phyloP scores from a whole-genome alignment of 2,888 invertebrate species.

The Amphiduros pacificus region DNA sequence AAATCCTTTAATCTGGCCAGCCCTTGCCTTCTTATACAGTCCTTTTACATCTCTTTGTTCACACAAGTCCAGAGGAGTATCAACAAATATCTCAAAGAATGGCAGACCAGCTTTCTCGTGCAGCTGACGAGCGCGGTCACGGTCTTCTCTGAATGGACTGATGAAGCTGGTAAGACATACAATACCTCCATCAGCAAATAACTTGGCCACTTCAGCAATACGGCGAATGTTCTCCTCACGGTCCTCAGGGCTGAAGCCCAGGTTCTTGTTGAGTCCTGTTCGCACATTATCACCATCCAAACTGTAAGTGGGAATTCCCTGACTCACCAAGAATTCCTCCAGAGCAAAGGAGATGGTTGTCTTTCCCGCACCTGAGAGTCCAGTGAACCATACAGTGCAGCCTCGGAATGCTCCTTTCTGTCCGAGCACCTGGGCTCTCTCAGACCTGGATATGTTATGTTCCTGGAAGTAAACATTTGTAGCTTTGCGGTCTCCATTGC shows the following conservation, averaged over 20 bases:
- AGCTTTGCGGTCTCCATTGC: too few relatives aligned
- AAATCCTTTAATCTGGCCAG: conserved; percentile 83
- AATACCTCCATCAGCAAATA: conserved; percentile 97
- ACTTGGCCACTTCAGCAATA: conserved; percentile 94
- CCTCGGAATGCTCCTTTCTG: conserved; percentile 76
- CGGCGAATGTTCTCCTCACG: conserved; percentile 96
- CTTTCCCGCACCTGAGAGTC: conserved; percentile 89
- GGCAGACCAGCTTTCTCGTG: conserved; percentile 84
- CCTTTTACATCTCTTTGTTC: conserved; percentile 96
- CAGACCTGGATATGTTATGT: conserved; percentile 90
- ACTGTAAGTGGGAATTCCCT: conserved; percentile 92
- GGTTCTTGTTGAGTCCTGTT: conserved; percentile 91
- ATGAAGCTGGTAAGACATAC: conserved; percentile 98
- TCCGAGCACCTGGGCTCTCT: conserved; percentile 88
- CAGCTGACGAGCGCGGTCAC: conserved; percentile 85
- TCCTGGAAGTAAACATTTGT: conserved; percentile 96
- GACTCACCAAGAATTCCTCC: conserved; percentile 88
- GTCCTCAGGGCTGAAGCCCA: conserved; percentile 91
- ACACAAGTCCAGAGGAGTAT: conserved; percentile 91
- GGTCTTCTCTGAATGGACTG: conserved; percentile 92
- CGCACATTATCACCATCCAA: conserved; percentile 98
- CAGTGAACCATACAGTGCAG: conserved; percentile 64
- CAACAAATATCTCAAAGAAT: conserved; percentile 95
- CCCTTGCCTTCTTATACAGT: conserved; percentile 94
- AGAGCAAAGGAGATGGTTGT: conserved; percentile 96